Conservation (phyloP, 2,797 vertebrate species). For the Pseudotriccus pelzelni region DNA sequence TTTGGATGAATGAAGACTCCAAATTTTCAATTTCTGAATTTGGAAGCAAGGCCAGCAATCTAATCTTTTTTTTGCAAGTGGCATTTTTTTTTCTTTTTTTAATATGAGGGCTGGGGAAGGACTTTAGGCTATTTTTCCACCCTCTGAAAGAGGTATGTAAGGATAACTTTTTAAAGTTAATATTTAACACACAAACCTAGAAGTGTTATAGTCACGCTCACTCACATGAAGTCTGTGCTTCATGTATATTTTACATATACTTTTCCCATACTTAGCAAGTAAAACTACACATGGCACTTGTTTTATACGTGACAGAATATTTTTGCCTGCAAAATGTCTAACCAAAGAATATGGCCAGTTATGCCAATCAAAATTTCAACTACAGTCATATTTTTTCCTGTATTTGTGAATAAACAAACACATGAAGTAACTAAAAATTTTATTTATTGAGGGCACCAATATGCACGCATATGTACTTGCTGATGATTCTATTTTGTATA, state of each 20-base stretch:
- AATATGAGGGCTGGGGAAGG: not conserved
- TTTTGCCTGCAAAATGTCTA: not conserved
- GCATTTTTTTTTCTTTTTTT: not conserved
- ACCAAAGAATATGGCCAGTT: not conserved
- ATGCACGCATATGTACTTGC: not conserved
- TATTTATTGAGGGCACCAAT: not conserved
- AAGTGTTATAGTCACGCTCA: not conserved
- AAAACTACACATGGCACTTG: not conserved
- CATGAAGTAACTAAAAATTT: not conserved
- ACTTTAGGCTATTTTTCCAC: not conserved
- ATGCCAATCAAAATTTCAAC: not conserved
- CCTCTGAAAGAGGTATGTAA: not conserved
- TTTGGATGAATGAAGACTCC: conserved; percentile 64
- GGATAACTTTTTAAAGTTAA: not conserved
- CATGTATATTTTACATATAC: not conserved
- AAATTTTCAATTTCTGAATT: conserved; percentile 56
- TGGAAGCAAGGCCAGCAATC: conserved; percentile 49
- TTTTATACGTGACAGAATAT: not conserved
- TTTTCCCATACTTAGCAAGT: not conserved
- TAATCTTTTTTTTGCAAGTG: conserved; percentile 27
- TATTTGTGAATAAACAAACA: not conserved
- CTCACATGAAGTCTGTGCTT: not conserved
- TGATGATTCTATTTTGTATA: not conserved
- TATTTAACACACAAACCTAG: not conserved
- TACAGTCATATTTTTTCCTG: not conserved